Evolutionary conservation across 2,113 vertebrate species (phyloP), one percentile per base, ranked within the genome.

Genomic region (Ibidorhyncha struthersii): DNA sequence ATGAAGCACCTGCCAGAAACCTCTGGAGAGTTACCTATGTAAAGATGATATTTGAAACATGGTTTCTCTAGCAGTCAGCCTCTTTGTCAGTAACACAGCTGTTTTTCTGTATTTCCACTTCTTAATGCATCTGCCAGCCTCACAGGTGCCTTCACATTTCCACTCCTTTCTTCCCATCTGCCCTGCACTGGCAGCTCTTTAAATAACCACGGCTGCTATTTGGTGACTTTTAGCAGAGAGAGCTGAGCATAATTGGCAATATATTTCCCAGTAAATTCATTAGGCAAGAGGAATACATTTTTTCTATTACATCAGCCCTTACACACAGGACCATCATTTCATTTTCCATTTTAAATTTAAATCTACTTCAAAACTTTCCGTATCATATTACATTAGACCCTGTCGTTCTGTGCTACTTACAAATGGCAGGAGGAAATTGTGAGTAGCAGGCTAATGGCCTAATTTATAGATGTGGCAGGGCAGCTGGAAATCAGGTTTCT

Each of bases 271-370:
- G 56, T 80, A 94, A 97, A 95, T 95, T 96, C 87, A 94, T 97
- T 96, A 97, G 71, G 36, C 36, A 89, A 83, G 56, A 87, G 65
- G 56, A 95, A 96, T 47, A 83, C 43, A 52, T 89, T 90, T 92
- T 82, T 73, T n/a, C 36, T 93, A 76, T 93, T 86, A 79, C 25
- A 19, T 92, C 81, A 93, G 29, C 79, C 72, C 62, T 92, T 85
- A 91, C 69, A 76, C 12, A 15, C 23, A 91, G 89, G 70, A 81
- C 82, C 41, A 74, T 86, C 82, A 90, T 70, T 96, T 97, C 65
- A 94, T 95, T 97, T 97, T 96, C 94, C 96, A 94, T 96, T 97
- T 95, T 96, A 88, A 91, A 97, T 98, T 96, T 91, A 93, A 95
- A 82, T 93, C 94, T 81, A 16, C 85, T 97, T 90, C 85, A 93